Evolutionary conservation across 2,797 vertebrate genomes (phyloP).

Genomic region (Chiloscyllium punctatum): DNA sequence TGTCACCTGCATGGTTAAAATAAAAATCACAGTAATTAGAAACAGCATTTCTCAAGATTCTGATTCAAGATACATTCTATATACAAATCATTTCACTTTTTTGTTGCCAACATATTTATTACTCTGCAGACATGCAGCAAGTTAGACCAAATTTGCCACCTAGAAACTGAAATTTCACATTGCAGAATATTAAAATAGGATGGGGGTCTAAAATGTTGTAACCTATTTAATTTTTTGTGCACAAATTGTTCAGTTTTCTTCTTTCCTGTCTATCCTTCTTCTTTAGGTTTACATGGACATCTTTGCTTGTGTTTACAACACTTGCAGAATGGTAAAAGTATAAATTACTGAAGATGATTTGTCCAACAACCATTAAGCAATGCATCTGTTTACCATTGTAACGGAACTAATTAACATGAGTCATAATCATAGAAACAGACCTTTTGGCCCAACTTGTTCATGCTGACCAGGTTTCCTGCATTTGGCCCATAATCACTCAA

Average conservation of each 20-base stretch:
- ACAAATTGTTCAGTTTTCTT: background rate
- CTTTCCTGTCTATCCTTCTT: background rate
- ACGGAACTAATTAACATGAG: too few species aligned
- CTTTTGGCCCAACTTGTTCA: too few species aligned
- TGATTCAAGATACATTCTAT: background rate
- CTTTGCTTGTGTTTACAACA: background rate
- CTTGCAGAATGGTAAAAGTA: background rate
- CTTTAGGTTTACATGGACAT: background rate
- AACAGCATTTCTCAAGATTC: background rate
- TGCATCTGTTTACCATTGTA: background rate
- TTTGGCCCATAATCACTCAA: too few species aligned
- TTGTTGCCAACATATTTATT: background rate
- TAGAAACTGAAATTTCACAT: background rate
- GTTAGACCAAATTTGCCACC: background rate
- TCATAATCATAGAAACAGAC: too few species aligned
- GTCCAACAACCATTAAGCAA: background rate
- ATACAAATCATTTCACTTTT: background rate
- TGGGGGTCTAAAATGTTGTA: background rate
- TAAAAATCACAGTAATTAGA: background rate
- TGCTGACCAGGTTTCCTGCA: too few species aligned
- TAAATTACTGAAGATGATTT: background rate
- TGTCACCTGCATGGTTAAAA: slow-evolving; percentile 69
- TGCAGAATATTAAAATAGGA: background rate
- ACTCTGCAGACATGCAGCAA: background rate
- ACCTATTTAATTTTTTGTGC: background rate